Percentiles rank a stretch among this genome's conserved stretches.
These are phyloP conservation scores for Plagodis pulveraria DNA, from an alignment of 2,888 invertebrate species.

Conservation along the genomic window DNA sequence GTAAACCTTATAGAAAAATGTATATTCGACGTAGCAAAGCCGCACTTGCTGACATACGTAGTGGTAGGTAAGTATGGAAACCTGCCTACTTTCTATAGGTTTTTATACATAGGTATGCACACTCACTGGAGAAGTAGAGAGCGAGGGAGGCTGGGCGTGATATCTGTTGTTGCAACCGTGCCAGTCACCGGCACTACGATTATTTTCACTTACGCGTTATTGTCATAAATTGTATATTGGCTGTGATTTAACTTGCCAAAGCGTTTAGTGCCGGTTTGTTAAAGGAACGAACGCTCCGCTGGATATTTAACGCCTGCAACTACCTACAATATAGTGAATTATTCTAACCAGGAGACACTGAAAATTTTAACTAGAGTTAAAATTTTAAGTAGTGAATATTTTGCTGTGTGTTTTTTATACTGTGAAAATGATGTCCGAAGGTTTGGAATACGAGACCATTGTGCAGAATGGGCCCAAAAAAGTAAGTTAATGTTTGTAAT, in stretches of 20 bases:
- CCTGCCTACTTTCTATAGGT: slow-evolving; percentile 65
- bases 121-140: slow-evolving; percentile 53
- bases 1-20: background rate
- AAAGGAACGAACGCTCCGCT: slow-evolving; percentile 11
- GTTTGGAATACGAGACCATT: slow-evolving; percentile 87
- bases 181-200: slow-evolving; percentile 66
- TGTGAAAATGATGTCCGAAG: slow-evolving; percentile 83
- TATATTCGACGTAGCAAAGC: slow-evolving; percentile 35
- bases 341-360: slow-evolving; percentile 56
- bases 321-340: slow-evolving; percentile 41
- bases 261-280: slow-evolving; percentile 59
- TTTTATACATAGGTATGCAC: slow-evolving; percentile 57
- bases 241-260: slow-evolving; percentile 66
- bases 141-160: slow-evolving; percentile 78
- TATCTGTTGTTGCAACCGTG: slow-evolving; percentile 65
- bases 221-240: slow-evolving; percentile 63
- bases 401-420: slow-evolving; percentile 61
- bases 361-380: slow-evolving; percentile 51
- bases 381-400: slow-evolving; percentile 54
- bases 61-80: slow-evolving; percentile 44
- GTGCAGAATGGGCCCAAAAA: slow-evolving; percentile 87
- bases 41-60: slow-evolving; percentile 49
- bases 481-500: slow-evolving; percentile 76
- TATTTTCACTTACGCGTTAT: slow-evolving; percentile 55
- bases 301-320: slow-evolving; percentile 28